Evolutionary conservation across 2,113 vertebrate genomes (phyloP).

Genomic region (Dasyornis broadbenti): DNA sequence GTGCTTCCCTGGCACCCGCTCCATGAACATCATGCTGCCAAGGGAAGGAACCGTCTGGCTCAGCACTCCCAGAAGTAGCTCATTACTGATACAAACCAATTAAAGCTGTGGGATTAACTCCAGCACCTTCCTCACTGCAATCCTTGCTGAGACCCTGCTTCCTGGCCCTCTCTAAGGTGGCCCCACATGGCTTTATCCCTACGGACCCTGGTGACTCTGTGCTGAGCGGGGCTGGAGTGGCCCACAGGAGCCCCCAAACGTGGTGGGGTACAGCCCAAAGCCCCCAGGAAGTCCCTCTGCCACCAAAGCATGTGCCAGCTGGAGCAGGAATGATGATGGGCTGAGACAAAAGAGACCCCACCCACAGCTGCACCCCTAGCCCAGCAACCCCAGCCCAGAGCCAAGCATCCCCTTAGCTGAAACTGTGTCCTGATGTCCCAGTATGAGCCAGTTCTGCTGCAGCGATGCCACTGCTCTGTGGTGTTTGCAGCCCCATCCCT

Average conservation of each 20-base stretch:
- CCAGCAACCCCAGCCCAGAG: not conserved
- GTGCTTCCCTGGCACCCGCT: not conserved
- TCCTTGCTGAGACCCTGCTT: not conserved
- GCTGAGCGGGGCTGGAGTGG: fast-evolving
- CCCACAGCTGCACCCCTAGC: not conserved
- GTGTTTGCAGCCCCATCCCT: not conserved
- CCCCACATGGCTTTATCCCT: not conserved
- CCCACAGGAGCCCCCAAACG: not conserved
- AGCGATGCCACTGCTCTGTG: fast-evolving
- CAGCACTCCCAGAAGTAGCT: not conserved
- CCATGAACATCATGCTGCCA: fast-evolving
- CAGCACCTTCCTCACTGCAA: not conserved
- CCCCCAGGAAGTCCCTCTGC: not conserved
- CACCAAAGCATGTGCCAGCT: not conserved
- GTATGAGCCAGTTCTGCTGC: not conserved
- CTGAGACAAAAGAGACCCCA: not conserved
- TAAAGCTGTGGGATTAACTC: not conserved
- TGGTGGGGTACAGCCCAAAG: not conserved
- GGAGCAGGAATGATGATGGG: fast-evolving
- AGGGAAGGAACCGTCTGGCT: not conserved
- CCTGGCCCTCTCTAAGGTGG: not conserved
- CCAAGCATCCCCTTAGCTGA: not conserved
- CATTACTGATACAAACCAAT: not conserved
- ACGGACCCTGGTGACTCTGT: fast-evolving
- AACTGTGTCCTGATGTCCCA: not conserved